phyloP scores from a whole-genome alignment of 1,140 invertebrate genomes.

The Dinothrombium tinctorium region DNA sequence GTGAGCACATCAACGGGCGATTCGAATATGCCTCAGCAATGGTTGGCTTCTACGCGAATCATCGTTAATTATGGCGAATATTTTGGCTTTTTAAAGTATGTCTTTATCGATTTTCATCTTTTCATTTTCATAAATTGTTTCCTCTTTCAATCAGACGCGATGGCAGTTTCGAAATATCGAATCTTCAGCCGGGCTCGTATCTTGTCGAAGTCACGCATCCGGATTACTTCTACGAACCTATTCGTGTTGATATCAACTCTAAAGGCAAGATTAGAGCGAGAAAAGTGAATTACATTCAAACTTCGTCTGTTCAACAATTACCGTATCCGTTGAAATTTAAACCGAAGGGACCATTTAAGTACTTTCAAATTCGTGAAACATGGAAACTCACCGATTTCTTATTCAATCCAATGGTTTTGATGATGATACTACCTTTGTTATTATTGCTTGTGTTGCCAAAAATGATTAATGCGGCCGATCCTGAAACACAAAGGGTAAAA shows the following conservation, averaged over 20 bases:
- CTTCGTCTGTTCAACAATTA: conserved; percentile 48
- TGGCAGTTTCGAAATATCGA: conserved; percentile 66
- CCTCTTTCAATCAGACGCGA: conserved; percentile 37
- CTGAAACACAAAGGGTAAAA: conserved; percentile 58
- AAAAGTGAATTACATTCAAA: conserved; percentile 82
- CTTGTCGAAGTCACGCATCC: conserved; percentile 81
- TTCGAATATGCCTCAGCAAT: conserved; percentile 30
- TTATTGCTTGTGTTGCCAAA: conserved; percentile 80
- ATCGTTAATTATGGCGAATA: conserved; percentile 66
- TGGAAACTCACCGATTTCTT: conserved; percentile 84
- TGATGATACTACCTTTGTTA: conserved; percentile 80
- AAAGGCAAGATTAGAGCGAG: conserved; percentile 87
- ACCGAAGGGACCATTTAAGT: conserved; percentile 48
- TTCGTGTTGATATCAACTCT: conserved; percentile 77
- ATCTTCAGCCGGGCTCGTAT: conserved; percentile 79
- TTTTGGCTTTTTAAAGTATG: conserved; percentile 50
- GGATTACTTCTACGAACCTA: conserved; percentile 68
- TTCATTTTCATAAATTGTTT: conserved; percentile 5
- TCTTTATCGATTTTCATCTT: conserved; percentile 1
- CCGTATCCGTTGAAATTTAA: conserved; percentile 75
- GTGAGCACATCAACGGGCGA: conserved; percentile 39
- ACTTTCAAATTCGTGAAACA: conserved; percentile 80
- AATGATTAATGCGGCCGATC: conserved; percentile 67
- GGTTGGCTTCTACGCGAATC: conserved; percentile 50
- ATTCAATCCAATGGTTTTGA: conserved; percentile 89